Base-by-base conservation (phyloP, 1,140 invertebrate species). In the Drosophila azteca region DNA sequence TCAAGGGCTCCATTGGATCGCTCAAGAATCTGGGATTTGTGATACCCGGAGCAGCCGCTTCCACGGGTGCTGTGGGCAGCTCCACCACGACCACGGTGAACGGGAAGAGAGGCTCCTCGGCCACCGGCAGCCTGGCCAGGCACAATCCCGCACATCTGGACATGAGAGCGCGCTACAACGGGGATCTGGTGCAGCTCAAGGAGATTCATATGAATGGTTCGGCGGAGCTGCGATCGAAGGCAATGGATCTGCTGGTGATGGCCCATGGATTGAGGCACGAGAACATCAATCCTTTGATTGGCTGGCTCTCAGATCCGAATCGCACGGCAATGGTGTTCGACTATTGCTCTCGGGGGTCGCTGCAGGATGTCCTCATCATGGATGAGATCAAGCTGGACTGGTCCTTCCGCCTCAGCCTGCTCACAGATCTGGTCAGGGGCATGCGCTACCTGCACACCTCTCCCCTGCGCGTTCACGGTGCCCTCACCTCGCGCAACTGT, bases 351-450 rank as follows among this genome's bases (percentile, higher is more conserved):
- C 93, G 97, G 63, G 97, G 97, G 43, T 97, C 96, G 11, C 93
- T 98, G 58, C 95, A 97, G 93, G 97, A 98, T 91, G 96, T 99
- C 15, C 93, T 99, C 15, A 94, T 97, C 71, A 96, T 97, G 91
- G 97, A 97, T 85, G 97, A 98, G 92, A 97, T 98, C 83, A 97
- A 97, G 91, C 94, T 98, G 68, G 98, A 99, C 93, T 98, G 97
- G 97, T 97, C 97, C 26, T 98, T 98, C 92, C 95, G 97, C 69
- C 93, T 98, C 48, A 98, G 97, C 24, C 92, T 99, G 51, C 94
- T 99, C 2, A 98, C 97, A 5, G 98, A 99, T 93, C 93, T 99
- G 61, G 96, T 98, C 29, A 93, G 96, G 92, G 96, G 96, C 48
- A 96, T 97, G 96, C 95, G 95, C 73, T 97, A 97, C 91, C 92